Conservation (phyloP, 1,140 invertebrate genomes). For the Rhyacophila brunnea region DNA sequence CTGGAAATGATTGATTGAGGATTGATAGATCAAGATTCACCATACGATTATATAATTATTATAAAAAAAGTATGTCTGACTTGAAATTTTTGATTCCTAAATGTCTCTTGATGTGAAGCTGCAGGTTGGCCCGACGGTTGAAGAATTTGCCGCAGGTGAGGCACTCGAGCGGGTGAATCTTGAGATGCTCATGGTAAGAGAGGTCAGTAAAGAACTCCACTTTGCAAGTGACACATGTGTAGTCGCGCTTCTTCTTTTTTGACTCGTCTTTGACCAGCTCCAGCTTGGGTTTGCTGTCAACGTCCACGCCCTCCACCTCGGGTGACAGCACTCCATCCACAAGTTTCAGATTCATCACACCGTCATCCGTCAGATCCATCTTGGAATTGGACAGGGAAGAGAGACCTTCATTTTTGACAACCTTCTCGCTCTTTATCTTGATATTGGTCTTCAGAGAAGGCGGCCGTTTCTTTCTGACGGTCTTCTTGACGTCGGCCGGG, state of each 20-base stretch:
- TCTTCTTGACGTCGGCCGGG: neutral
- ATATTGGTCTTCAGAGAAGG: constrained; percentile 40
- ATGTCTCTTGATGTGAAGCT: constrained; percentile 75
- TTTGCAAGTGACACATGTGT: constrained; percentile 26
- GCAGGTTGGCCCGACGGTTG: constrained; percentile 68
- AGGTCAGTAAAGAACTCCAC: constrained; percentile 60
- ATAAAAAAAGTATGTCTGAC: no score
- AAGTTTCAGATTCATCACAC: constrained; percentile 4
- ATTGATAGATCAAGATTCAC: no score
- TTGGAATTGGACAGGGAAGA: neutral
- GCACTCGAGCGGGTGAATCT: constrained; percentile 77
- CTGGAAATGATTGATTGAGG: no score
- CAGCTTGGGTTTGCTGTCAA: constrained; percentile 26
- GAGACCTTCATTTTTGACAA: constrained; percentile 14
- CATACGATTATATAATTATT: no score
- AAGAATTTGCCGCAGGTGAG: constrained; percentile 77
- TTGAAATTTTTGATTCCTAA: constrained; percentile 72
- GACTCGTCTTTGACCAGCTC: constrained; percentile 23
- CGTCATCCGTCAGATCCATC: neutral
- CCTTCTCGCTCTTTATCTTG: constrained; percentile 28
- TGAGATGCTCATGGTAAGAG: constrained; percentile 68
- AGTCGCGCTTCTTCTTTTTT: constrained; percentile 21
- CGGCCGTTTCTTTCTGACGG: constrained; percentile 38
- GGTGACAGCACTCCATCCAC: neutral
- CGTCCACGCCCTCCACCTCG: neutral